Conservation (phyloP, 2,888 invertebrate species). For the Alcis repandata region DNA sequence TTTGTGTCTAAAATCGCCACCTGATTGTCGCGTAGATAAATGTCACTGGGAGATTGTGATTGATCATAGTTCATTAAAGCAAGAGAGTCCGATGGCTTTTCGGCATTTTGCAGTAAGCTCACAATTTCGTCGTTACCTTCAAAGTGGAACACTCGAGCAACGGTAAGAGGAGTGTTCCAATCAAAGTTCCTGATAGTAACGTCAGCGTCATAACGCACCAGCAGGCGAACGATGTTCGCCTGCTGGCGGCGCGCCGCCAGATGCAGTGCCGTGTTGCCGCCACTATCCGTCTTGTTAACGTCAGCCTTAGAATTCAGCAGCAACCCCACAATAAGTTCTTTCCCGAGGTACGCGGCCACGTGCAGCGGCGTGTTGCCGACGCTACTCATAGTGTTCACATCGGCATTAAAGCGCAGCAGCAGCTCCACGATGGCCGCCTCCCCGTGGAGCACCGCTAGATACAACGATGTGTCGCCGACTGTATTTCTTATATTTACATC, state of each 20-base stretch:
- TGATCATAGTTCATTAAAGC: not conserved
- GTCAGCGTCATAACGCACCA: slow-evolving; percentile 31
- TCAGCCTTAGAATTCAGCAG: slow-evolving; percentile 43
- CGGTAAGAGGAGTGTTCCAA: slow-evolving; percentile 46
- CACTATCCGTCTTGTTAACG: not conserved
- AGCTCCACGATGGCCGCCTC: not conserved
- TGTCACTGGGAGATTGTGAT: not conserved
- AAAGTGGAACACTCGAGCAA: slow-evolving; percentile 37
- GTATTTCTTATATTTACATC: not conserved
- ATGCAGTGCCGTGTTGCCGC: not conserved
- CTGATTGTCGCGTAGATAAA: slow-evolving; percentile 9
- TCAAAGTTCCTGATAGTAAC: slow-evolving; percentile 37
- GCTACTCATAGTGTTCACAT: not conserved
- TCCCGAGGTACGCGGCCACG: slow-evolving; percentile 35
- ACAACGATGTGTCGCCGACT: not conserved
- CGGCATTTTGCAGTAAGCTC: slow-evolving; percentile 12
- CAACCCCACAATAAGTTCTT: slow-evolving; percentile 14
- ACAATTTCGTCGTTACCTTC: slow-evolving; percentile 28
- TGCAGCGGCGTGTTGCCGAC: not conserved
- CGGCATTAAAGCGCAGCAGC: not conserved
- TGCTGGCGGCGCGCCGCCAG: not conserved
- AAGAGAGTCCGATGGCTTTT: not conserved
- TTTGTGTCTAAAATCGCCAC: not conserved
- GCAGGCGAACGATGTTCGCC: not conserved
- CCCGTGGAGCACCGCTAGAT: not conserved